Conservation (phyloP, 30 jellyfish, hydroid and myxozoan genomes). For the Cassiopea andromeda region DNA sequence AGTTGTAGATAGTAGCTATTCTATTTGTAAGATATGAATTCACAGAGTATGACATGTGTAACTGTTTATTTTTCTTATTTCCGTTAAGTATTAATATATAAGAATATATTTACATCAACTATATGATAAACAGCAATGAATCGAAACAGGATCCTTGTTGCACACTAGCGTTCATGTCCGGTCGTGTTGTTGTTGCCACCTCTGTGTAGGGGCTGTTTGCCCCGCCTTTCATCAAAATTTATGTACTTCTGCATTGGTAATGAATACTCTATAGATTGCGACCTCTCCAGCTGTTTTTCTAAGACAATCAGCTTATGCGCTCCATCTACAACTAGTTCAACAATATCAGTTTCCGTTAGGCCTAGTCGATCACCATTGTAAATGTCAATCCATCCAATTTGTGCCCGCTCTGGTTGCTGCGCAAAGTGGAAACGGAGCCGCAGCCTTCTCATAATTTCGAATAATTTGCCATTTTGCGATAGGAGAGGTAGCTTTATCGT, state of each 20-base stretch:
- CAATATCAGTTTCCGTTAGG: slow-evolving; percentile 33
- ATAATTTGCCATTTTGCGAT: slow-evolving; percentile 42
- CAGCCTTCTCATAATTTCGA: slow-evolving; percentile 45
- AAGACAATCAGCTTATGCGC: slow-evolving; percentile 38
- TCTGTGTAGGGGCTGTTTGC: neutral
- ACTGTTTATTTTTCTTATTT: no score
- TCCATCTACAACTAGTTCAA: slow-evolving; percentile 49
- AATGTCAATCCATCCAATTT: slow-evolving; percentile 54
- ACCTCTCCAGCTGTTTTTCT: slow-evolving; percentile 49
- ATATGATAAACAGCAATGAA: neutral
- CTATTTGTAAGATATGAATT: no score
- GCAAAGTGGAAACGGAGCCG: slow-evolving; percentile 63
- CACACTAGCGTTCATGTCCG: neutral
- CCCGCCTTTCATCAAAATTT: slow-evolving; percentile 11
- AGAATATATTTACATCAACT: no score
- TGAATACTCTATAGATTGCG: slow-evolving; percentile 25
- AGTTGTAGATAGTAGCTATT: no score
- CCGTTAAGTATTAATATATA: neutral
- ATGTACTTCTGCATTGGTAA: slow-evolving; percentile 20
- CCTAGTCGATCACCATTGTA: slow-evolving; percentile 70
- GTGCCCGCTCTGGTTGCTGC: slow-evolving; percentile 49
- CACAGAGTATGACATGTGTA: no score
- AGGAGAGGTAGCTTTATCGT: slow-evolving; percentile 63
- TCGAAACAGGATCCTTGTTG: neutral
- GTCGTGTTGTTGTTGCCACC: neutral